These are phyloP conservation scores for Drosophila azteca DNA, from an alignment of 1,140 invertebrate genomes.

Conservation along the genomic window DNA sequence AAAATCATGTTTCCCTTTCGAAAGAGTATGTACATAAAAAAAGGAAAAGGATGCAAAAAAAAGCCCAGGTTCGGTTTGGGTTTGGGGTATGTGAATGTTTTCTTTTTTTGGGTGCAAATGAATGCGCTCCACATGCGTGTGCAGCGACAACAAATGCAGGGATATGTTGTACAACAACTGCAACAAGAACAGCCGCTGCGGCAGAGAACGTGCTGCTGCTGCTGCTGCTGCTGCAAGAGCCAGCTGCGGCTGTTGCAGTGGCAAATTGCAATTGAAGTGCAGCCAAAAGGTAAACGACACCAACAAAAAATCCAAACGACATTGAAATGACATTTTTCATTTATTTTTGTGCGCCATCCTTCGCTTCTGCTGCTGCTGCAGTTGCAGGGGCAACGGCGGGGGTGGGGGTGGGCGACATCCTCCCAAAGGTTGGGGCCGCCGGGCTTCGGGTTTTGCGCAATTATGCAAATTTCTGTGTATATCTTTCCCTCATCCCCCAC, in stretches of 20 bases:
- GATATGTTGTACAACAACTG: constrained; percentile 57
- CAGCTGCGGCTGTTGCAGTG: constrained; percentile 56
- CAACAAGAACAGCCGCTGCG: constrained; percentile 8
- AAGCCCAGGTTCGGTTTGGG: constrained; percentile 1
- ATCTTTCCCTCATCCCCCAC: not conserved
- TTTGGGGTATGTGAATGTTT: constrained; percentile 30
- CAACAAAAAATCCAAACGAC: constrained; percentile 76
- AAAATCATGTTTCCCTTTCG: too few relatives aligned
- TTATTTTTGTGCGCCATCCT: constrained; percentile 52
- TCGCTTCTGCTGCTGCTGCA: constrained; percentile 13
- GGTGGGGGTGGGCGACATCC: too few relatives aligned
- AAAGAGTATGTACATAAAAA: too few relatives aligned
- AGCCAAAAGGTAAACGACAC: constrained; percentile 81
- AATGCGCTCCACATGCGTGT: constrained; percentile 75
- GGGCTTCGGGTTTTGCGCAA: constrained; percentile 37
- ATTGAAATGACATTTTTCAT: constrained; percentile 83
- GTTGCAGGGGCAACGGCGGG: not conserved
- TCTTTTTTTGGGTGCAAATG: constrained; percentile 64
- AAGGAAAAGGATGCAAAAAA: too few relatives aligned
- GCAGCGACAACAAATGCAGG: constrained; percentile 45
- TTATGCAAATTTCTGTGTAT: constrained; percentile 61
- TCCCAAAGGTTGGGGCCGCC: constrained; percentile 3
- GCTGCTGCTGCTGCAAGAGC: constrained; percentile 23
- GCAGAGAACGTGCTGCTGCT: constrained; percentile 9
- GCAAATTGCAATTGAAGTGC: constrained; percentile 80